Conservation (phyloP, 2,888 invertebrate species). For the Platypus cylindrus region DNA sequence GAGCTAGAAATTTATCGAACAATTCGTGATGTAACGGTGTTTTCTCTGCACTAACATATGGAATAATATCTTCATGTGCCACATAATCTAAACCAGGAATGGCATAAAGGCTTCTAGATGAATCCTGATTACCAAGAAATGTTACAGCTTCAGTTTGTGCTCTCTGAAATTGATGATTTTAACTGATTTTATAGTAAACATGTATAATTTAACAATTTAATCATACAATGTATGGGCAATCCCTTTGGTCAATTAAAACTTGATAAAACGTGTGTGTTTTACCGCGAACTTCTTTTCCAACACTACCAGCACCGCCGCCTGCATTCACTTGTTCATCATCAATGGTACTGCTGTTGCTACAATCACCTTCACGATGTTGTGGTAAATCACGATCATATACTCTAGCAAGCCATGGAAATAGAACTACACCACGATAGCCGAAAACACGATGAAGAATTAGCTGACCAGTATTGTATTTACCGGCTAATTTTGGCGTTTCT, state of each 20-base stretch:
- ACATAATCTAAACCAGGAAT: constrained; percentile 97
- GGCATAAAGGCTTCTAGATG: constrained; percentile 86
- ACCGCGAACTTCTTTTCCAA: constrained; percentile 79
- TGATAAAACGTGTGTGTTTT: constrained; percentile 93
- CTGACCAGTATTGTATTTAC: constrained; percentile 93
- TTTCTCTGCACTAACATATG: constrained; percentile 79
- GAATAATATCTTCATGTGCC: constrained; percentile 93
- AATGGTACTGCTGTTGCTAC: too few relatives aligned
- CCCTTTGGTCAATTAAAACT: constrained; percentile 91
- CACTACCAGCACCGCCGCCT: too few relatives aligned
- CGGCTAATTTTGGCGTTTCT: constrained; percentile 71
- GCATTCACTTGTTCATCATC: constrained; percentile 28
- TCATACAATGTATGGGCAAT: constrained; percentile 92
- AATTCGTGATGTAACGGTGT: constrained; percentile 89
- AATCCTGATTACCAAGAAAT: constrained; percentile 91
- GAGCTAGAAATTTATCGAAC: constrained; percentile 86
- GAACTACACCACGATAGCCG: constrained; percentile 91
- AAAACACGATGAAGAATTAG: constrained; percentile 92
- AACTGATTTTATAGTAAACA: neutral
- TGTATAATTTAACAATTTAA: neutral
- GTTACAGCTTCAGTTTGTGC: constrained; percentile 98
- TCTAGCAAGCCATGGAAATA: constrained; percentile 94
- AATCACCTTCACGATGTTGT: constrained; percentile 28
- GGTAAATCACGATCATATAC: constrained; percentile 82
- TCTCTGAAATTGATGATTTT: constrained; percentile 48